phyloP scores from a whole-genome alignment of 2,113 vertebrate species.

The cattle (Bos taurus) region ARS-UCD2.0 NC_037349.1:30824501-30825000 shows the following conservation, averaged over 20 bases:
- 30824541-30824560: neutral
- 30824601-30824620: neutral
- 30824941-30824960: neutral
- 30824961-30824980: too few relatives aligned
- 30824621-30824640: neutral
- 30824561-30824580: neutral
- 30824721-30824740: neutral
- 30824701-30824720: neutral
- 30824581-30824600: neutral
- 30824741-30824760: neutral
- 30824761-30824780: neutral
- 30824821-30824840: neutral
- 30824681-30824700: neutral
- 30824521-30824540: neutral
- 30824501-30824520: neutral
- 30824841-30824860: neutral
- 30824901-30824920: neutral
- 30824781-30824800: neutral
- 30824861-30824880: neutral
- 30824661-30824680: neutral
- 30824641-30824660: neutral
- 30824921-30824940: neutral
- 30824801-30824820: neutral
- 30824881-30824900: neutral
- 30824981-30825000: neutral